phyloP scores from a whole-genome alignment of 2,113 vertebrate species.

The Crotalus viridis region DNA sequence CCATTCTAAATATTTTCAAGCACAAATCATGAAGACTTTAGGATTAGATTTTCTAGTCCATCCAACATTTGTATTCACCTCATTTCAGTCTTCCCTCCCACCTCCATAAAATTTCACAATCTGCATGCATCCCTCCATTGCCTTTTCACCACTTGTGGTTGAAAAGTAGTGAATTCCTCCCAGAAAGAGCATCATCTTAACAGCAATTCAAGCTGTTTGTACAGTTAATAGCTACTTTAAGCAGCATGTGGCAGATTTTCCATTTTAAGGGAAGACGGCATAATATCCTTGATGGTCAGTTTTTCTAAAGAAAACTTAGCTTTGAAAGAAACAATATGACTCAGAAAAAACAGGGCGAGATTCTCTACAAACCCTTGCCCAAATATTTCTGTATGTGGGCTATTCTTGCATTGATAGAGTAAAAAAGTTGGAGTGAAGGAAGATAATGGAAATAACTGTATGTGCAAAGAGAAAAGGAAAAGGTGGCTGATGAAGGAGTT shows the following conservation, averaged over 20 bases:
- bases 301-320: background rate
- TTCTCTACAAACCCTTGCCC: background rate
- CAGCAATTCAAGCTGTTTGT: background rate
- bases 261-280: background rate
- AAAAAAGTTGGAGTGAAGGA: background rate
- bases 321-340: background rate
- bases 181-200: background rate
- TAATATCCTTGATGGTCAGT: background rate
- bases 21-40: background rate
- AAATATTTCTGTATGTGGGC: background rate
- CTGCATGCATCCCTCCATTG: background rate
- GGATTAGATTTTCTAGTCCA: background rate
- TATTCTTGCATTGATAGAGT: background rate
- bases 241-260: background rate
- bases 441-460: background rate
- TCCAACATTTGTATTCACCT: background rate
- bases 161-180: background rate
- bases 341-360: background rate
- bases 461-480: background rate
- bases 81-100: background rate
- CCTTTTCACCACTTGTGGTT: background rate
- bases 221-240: background rate
- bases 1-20: background rate
- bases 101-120: background rate
- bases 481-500: background rate